Evolutionary conservation across 2,888 invertebrate genomes (phyloP), one percentile per base, ranked within the genome.

Genomic region (Tetramorium bicarinatum): DNA sequence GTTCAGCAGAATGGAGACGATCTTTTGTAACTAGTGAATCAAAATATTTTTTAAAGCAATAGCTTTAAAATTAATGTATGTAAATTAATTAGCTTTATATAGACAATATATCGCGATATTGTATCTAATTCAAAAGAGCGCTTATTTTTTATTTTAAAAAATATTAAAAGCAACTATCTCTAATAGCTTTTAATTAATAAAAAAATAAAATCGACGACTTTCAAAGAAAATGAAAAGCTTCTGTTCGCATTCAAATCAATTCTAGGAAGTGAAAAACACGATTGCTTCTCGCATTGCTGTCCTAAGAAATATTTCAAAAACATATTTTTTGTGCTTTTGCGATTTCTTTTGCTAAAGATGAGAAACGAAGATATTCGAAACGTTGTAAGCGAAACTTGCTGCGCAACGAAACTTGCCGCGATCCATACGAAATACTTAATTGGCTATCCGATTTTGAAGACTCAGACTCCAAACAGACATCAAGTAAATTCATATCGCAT

Each of bases 351-450:
- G 29, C 15, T 13, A n/a, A 44, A 61, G 62, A 38, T 15, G 0
- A 64, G 8, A n/a, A 29, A 67, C n/a, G 44, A 21, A 76, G 54
- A n/a, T 21, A 38, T 13, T 41, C 18, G 13, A 18, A 52, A 38
- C 52, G 38, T 1, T 29, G 8, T 34, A 56, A 77, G 21, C 21
- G 15, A 54, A n/a, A 54, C 52, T n/a, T 34, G 15, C 49, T n/a
- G n/a, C 21, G 8, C 38, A 44, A 7, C 34, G 34, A 59, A 79
- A 61, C 59, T 44, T 47, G 1, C 4, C 11, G 15, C 15, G 61
- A 62, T n/a, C 21, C 44, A 86, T 82, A 71, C 75, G 69, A 90
- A 87, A 88, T 89, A 90, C 88, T 88, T 91, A 91, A 92, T 92
- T 92, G 91, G 88, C 64, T 79, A n/a, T 67, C 41, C 44, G 84